Conservation (phyloP, 1,140 invertebrate species). For the Halesus radiatus region DNA sequence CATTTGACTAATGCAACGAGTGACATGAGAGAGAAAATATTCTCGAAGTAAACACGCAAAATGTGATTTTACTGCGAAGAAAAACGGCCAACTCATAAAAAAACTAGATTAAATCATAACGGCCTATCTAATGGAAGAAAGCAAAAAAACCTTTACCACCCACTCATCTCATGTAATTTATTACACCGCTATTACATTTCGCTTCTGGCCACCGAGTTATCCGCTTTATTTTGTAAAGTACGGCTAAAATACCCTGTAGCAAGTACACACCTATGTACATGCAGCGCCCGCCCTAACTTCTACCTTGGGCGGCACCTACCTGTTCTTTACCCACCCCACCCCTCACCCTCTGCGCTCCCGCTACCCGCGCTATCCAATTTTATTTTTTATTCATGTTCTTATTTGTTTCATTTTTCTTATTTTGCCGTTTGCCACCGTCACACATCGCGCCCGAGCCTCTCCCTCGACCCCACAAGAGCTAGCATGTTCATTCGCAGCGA, state of each 20-base stretch:
- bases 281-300: not conserved
- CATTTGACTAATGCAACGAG: no score
- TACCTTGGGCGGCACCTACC: conserved; percentile 7
- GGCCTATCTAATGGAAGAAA: conserved; percentile 7
- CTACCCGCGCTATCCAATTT: conserved; percentile 45
- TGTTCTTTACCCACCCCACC: not conserved
- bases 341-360: not conserved
- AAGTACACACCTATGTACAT: conserved; percentile 13
- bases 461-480: no score
- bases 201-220: conserved; percentile 10
- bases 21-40: no score
- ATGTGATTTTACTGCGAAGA: no score
- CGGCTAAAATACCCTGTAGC: conserved; percentile 9
- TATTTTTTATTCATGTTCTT: conserved; percentile 57
- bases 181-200: conserved; percentile 13
- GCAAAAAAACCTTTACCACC: not conserved
- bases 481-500: no score
- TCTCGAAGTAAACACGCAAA: no score
- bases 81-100: no score
- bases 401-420: conserved; percentile 54
- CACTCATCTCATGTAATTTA: conserved; percentile 22
- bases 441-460: not conserved
- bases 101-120: not conserved
- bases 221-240: conserved; percentile 4
- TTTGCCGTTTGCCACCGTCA: conserved; percentile 22